Evolutionary conservation across 2,113 vertebrate genomes (phyloP).

Genomic region (Euleptes europaea): DNA sequence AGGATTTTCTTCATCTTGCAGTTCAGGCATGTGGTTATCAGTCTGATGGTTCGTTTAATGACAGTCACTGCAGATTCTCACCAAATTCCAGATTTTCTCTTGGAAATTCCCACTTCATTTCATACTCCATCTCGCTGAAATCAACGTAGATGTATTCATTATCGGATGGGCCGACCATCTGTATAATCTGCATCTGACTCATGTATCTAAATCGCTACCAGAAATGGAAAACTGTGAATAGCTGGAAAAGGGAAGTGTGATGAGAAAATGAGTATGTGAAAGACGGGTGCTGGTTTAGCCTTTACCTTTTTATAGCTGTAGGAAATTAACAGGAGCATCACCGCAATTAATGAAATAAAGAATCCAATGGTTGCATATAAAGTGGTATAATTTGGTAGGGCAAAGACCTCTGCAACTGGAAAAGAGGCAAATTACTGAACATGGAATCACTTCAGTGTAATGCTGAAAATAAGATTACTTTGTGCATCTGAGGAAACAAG

Average conservation of each 20-base stretch:
- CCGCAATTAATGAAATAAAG: conserved; percentile 48
- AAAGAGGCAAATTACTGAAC: conserved; percentile 39
- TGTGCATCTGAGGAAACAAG: not conserved
- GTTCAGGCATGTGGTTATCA: not conserved
- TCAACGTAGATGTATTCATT: conserved; percentile 95
- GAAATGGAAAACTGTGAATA: conserved; percentile 28
- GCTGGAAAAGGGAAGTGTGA: not conserved
- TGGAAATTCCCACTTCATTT: conserved; percentile 93
- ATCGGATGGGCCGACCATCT: conserved; percentile 84
- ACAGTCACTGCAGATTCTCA: conserved; percentile 62
- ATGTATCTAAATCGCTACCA: conserved; percentile 86
- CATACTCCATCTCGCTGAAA: conserved; percentile 89
- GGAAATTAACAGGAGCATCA: conserved; percentile 60
- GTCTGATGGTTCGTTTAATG: not conserved
- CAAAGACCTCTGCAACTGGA: conserved; percentile 64
- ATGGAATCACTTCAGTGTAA: not conserved
- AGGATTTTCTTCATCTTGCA: not conserved
- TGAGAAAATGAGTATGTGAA: not conserved
- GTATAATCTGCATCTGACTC: conserved; percentile 90
- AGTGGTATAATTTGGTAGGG: conserved; percentile 46
- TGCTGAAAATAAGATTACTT: not conserved
- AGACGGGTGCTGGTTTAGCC: not conserved
- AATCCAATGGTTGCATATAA: conserved; percentile 64
- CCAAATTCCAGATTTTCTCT: conserved; percentile 94
- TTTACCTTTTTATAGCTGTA: conserved; percentile 81